Conservation (phyloP, 1,140 invertebrate genomes). For the Aradophagus sp. region DNA sequence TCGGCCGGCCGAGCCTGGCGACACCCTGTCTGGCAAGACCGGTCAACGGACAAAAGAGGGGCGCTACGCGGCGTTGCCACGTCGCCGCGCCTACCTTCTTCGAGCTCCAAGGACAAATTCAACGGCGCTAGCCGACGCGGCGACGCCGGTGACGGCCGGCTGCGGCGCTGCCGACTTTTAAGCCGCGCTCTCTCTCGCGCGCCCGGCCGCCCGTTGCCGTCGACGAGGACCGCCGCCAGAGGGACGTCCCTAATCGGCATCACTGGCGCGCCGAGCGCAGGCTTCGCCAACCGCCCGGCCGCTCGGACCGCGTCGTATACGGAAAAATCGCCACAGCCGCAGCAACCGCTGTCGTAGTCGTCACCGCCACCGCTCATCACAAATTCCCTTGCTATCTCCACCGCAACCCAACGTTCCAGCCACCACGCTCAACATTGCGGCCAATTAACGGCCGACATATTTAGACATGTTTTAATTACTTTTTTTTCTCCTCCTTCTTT, state of each 20-base stretch:
- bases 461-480: too few species aligned
- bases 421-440: background rate
- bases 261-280: conserved; percentile 3
- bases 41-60: conserved; percentile 74
- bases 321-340: conserved; percentile 50
- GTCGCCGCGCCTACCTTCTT: conserved; percentile 68
- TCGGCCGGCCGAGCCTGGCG: conserved; percentile 84
- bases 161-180: conserved; percentile 27
- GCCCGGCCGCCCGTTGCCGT: background rate
- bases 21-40: conserved; percentile 91
- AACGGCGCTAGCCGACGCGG: conserved; percentile 71
- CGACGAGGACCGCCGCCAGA: conserved; percentile 1
- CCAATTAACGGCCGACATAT: conserved; percentile 1
- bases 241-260: conserved; percentile 25
- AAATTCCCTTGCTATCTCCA: conserved; percentile 11
- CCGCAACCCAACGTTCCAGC: background rate
- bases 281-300: conserved; percentile 6
- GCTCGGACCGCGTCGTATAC: conserved; percentile 29
- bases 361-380: conserved; percentile 19
- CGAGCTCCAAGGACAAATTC: conserved; percentile 74
- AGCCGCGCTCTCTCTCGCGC: conserved; percentile 10
- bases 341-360: too few species aligned
- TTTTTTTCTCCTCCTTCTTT: background rate
- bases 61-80: conserved; percentile 78
- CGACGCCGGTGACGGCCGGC: conserved; percentile 67